Evolutionary conservation across 2,888 invertebrate genomes (phyloP).

Genomic region (Subacronicta megacephala): DNA sequence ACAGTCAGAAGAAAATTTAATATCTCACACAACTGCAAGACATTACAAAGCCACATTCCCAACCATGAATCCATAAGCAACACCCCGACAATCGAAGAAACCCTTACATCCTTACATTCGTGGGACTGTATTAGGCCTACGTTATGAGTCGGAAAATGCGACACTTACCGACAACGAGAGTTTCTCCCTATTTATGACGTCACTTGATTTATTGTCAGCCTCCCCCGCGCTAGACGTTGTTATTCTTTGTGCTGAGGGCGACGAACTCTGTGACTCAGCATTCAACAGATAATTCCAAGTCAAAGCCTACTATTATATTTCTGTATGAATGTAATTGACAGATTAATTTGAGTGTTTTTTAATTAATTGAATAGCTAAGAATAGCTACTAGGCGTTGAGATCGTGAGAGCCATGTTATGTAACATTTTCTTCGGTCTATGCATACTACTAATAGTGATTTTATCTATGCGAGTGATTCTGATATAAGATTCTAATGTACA

Average conservation of each 20-base stretch:
- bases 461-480: background rate
- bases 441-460: background rate
- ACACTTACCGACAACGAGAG: slow-evolving; percentile 65
- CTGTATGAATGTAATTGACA: slow-evolving; percentile 24
- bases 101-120: slow-evolving; percentile 41
- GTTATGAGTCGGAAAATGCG: slow-evolving; percentile 74
- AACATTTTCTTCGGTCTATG: background rate
- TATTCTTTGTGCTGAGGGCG: slow-evolving; percentile 68
- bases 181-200: slow-evolving; percentile 72
- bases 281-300: slow-evolving; percentile 48
- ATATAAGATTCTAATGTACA: background rate
- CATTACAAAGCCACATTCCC: slow-evolving; percentile 50
- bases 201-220: slow-evolving; percentile 68
- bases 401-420: slow-evolving; percentile 20
- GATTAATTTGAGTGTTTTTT: slow-evolving; percentile 44
- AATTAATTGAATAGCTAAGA: slow-evolving; percentile 38
- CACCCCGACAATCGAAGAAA: slow-evolving; percentile 50
- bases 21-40: slow-evolving; percentile 29
- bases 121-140: slow-evolving; percentile 61
- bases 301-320: slow-evolving; percentile 46
- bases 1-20: too few relatives aligned
- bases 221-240: slow-evolving; percentile 64
- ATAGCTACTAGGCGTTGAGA: slow-evolving; percentile 27
- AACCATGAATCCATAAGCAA: slow-evolving; percentile 35
- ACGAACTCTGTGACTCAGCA: slow-evolving; percentile 65